phyloP scores from a whole-genome alignment of 2,797 vertebrate species.

The Knipowitschia caucasica region DNA sequence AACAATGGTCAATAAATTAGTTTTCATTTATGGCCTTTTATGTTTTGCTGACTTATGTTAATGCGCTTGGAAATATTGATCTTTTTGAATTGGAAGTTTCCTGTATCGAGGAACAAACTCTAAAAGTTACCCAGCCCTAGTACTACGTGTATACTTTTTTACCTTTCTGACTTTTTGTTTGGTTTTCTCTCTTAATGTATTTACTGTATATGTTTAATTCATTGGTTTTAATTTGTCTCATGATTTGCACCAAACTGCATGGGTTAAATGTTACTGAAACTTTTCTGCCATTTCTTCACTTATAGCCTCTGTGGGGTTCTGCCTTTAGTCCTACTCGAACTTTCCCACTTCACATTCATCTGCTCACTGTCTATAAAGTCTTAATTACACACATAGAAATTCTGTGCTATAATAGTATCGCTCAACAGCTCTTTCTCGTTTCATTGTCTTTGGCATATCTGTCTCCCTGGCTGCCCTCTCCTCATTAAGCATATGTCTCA shows the following conservation, averaged over 20 bases:
- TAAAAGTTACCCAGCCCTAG: no score
- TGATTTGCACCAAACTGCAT: not conserved
- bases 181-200: no score
- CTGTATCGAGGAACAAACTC: no score
- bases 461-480: conserved; percentile 46
- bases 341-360: conserved; percentile 58
- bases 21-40: no score
- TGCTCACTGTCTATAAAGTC: conserved; percentile 45
- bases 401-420: conserved; percentile 49
- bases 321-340: conserved; percentile 54
- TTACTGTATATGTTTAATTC: no score
- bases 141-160: no score
- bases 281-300: conserved; percentile 40
- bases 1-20: no score
- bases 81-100: no score
- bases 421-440: conserved; percentile 27
- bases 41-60: no score
- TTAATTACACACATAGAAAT: conserved; percentile 50
- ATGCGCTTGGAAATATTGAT: no score
- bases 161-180: no score
- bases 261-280: conserved; percentile 26
- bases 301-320: conserved; percentile 27
- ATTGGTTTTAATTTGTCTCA: no score
- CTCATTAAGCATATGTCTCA: conserved; percentile 82
- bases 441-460: conserved; percentile 48